phyloP scores from a whole-genome alignment of 2,888 invertebrate species.

The Polydrusus pterygomalis region DNA sequence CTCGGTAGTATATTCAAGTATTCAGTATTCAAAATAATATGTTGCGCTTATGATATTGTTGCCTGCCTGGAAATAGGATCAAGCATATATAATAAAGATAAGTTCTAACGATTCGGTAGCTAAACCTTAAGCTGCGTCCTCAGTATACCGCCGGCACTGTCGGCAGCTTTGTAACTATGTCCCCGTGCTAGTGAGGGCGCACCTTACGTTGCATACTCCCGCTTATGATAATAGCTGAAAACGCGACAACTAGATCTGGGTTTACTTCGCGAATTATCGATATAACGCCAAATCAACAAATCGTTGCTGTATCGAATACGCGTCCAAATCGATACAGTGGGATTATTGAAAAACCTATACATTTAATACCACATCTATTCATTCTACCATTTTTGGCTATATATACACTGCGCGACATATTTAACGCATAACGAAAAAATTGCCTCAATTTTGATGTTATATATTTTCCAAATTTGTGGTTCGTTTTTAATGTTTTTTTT shows the following conservation, averaged over 20 bases:
- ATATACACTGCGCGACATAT: no score
- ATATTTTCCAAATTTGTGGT: no score
- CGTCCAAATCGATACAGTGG: constrained; percentile 23
- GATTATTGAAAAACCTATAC: background rate
- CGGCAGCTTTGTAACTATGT: no score
- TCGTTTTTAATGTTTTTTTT: no score
- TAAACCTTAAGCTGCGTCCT: constrained; percentile 23
- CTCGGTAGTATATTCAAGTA: constrained; percentile 28
- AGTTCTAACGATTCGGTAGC: constrained; percentile 26
- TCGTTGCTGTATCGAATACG: constrained; percentile 18
- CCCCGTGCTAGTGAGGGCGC: no score
- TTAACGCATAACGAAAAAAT: no score
- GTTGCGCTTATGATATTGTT: constrained; percentile 23
- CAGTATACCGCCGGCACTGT: background rate
- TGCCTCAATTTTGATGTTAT: no score
- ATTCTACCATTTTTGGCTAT: no score
- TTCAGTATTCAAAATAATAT: constrained; percentile 33
- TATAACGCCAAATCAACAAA: background rate
- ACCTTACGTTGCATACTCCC: constrained; percentile 49
- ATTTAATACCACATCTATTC: no score
- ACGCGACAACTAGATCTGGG: constrained; percentile 60
- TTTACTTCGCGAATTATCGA: constrained; percentile 41
- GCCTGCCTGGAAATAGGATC: constrained; percentile 50
- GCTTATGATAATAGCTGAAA: constrained; percentile 63
- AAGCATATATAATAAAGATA: constrained; percentile 12